phyloP scores from a whole-genome alignment of 2,888 invertebrate species.

The Cheilosia soror region DNA sequence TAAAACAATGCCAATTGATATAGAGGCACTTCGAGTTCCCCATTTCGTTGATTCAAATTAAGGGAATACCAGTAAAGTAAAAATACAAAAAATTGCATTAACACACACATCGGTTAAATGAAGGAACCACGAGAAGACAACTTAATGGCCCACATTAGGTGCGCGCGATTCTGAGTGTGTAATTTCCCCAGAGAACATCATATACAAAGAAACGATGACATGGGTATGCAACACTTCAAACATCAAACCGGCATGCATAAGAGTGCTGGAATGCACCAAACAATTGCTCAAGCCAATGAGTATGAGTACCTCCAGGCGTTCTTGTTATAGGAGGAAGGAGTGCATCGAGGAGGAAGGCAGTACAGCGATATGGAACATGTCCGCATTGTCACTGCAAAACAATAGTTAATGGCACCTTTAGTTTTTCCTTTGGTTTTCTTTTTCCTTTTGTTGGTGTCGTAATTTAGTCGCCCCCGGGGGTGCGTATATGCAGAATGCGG shows the following conservation, averaged over 20 bases:
- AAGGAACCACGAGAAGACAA: constrained; percentile 17
- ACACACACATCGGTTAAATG: neutral
- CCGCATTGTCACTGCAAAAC: constrained; percentile 74
- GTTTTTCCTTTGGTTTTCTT: constrained; percentile 7
- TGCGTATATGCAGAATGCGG: constrained; percentile 59
- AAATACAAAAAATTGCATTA: constrained; percentile 4
- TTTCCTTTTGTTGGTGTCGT: constrained; percentile 31
- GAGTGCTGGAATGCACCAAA: constrained; percentile 61
- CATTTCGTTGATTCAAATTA: constrained; percentile 49
- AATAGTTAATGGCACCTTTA: constrained; percentile 61
- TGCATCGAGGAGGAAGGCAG: neutral
- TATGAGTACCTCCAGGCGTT: constrained; percentile 29
- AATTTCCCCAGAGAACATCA: constrained; percentile 43
- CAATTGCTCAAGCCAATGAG: constrained; percentile 64
- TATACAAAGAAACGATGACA: constrained; percentile 12
- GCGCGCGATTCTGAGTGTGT: constrained; percentile 28
- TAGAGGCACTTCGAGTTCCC: constrained; percentile 36
- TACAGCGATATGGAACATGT: constrained; percentile 53
- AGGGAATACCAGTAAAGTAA: constrained; percentile 31
- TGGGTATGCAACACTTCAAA: constrained; percentile 47
- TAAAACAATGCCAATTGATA: constrained; percentile 50
- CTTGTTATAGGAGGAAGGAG: constrained; percentile 13
- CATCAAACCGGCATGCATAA: constrained; percentile 29
- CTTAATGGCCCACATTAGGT: constrained; percentile 55
- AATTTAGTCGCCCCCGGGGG: constrained; percentile 56